Evolutionary conservation across 37 sponge, comb jelly and placozoan genomes (phyloP), one percentile per base, ranked within the genome.

Genomic region (Diacarnus erythraeanus): DNA sequence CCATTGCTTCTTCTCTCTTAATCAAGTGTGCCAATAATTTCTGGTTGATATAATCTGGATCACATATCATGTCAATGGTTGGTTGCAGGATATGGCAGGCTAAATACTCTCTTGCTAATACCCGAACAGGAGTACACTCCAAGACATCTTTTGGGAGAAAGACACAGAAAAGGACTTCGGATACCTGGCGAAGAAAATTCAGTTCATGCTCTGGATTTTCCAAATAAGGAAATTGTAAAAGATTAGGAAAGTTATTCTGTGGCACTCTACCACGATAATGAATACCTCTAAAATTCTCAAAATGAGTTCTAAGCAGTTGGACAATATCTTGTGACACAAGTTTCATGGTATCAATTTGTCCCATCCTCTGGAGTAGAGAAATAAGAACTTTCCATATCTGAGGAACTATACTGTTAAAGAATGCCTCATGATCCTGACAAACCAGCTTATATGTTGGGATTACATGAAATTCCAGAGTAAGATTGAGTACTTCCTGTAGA

Each of bases 21-120:
- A 56, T 38, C 35, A 96, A 59, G 60, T 90, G 74, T 2, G 54
- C 70, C 59, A 96, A 67, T 21, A 96, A 64, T 39, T 86, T 83
- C 74, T 90, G 94, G 47, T 96, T 96, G 81, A 96, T 79, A 76
- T 84, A 90, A 77, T 96, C 97, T 15, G 97, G 97, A 47, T 96
- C 94, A 57, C 94, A 94, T 17, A 96, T n/a, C 72, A 77, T 70
- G 2, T 93, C 89, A 29, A 91, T 83, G 39, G 83, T 75, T 1
- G 97, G 97, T 58, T 68, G 77, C 23, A 96, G 38, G 58, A 96
- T 79, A 20, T 76, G 71, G 35, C 83, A 78, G 5, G 82, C 65
- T 20, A 94, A 71, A 73, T 72, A 90, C 39, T 94, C 95, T 0
- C 95, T 81, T 2, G 81, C 27, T 33, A 94, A 75, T 5, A 79